A percentile compares a stretch with the other conserved stretches of the same genome.
Evolutionary conservation across 23 tunicate genomes (phyloP).

Genomic region (Styela clava): DNA sequence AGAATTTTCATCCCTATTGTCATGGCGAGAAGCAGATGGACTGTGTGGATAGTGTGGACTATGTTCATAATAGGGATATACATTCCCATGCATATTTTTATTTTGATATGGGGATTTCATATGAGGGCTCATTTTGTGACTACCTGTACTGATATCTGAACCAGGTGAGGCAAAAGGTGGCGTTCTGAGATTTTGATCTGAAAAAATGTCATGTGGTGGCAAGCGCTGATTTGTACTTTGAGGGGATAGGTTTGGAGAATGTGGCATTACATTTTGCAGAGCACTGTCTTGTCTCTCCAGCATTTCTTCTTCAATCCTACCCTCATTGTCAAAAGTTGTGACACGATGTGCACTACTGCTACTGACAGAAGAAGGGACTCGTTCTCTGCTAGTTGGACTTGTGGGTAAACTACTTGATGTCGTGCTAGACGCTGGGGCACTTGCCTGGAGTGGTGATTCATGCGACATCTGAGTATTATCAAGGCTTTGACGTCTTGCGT

Average conservation of each 20-base stretch:
- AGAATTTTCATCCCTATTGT: neutral
- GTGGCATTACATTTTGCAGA: neutral
- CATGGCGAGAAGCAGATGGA: conserved; percentile 19
- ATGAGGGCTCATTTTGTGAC: neutral
- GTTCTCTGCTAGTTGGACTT: neutral
- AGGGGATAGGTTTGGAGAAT: neutral
- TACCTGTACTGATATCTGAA: neutral
- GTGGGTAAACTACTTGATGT: neutral
- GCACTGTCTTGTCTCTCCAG: neutral
- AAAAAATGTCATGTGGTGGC: neutral
- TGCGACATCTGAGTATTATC: no score
- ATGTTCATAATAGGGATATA: conserved; percentile 27
- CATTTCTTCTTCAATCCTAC: conserved; percentile 9
- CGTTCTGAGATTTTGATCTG: conserved; percentile 1
- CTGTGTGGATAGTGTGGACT: neutral
- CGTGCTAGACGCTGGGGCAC: neutral
- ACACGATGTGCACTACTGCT: conserved; percentile 13
- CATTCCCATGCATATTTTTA: neutral
- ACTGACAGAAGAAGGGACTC: neutral
- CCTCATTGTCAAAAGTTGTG: conserved; percentile 17
- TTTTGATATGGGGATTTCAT: neutral
- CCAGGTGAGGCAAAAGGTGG: conserved; percentile 2
- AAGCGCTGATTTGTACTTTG: neutral
- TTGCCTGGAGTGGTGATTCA: neutral
- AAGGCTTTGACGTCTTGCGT: neutral